Evolutionary conservation across 2,888 invertebrate species (phyloP), one percentile per base, ranked within the genome.

Genomic region (Agrotis clavis): DNA sequence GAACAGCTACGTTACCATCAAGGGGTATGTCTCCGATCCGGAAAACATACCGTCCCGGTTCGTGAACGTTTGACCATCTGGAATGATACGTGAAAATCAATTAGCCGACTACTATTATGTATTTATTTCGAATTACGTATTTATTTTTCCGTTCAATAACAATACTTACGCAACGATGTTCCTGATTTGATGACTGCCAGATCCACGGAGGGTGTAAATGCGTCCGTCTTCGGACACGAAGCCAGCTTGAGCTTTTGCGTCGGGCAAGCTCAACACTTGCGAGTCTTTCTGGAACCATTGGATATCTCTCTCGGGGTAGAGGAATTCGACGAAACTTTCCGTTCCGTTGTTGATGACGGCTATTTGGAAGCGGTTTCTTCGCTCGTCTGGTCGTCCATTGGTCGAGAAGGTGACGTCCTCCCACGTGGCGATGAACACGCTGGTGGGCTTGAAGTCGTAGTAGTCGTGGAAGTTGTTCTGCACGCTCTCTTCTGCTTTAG

Each of bases 171-270:
- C 98, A 93, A 98, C 97, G 79, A 99, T 96, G 91, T 98, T 98
- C 85, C 97, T 96, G 81, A 98, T 98, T 93, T 98, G 98, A 91
- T 99, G 98, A n/a, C 98, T 98, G 57, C 99, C 99, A 18, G 99
- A 99, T 68, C 98, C 98, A 74, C 98, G 97, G 25, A 99, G 96
- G 4, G 97, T 97, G 87, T 97, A 97, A 69, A 97, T 95, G 72
- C 98, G 97, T 54, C 98, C 98, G 90, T 99, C 98, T 77, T 98
- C 98, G 1, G 98, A 97, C 79, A 99, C 97, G 86, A 99, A 98
- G 4, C 99, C 99, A 66, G 98, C 99, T 94, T 99, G 99, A 1
- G 99, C 99, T 86, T 98, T 98, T 0, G 99, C 98, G 89, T 99
- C 99, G 0, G 98, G 98, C 61, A 98, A 91, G 41, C 97, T 97